phyloP scores from a whole-genome alignment of 2,888 invertebrate species.

The Drosophila mettleri region DNA sequence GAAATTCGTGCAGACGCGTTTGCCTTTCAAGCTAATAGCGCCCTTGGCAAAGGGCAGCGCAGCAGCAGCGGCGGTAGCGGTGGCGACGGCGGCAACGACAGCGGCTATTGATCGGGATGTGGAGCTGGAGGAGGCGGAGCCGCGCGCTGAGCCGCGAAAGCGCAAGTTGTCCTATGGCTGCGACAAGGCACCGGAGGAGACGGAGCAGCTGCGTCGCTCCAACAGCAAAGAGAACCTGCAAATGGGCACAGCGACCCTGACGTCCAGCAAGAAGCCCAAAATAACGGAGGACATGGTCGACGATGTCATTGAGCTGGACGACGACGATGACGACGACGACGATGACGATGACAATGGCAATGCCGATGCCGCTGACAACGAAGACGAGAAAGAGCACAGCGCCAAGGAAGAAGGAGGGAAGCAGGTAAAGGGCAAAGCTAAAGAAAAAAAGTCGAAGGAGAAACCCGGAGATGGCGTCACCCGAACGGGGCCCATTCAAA shows the following conservation, averaged over 20 bases:
- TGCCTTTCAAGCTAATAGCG: slow-evolving; percentile 87
- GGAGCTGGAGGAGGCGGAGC: slow-evolving; percentile 32
- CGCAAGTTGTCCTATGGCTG: slow-evolving; percentile 78
- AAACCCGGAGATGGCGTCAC: slow-evolving; percentile 3
- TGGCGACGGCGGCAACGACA: neutral
- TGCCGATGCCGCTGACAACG: too few relatives aligned
- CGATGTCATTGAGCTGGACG: slow-evolving; percentile 40
- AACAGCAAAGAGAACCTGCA: slow-evolving; percentile 64
- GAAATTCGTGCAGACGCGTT: slow-evolving; percentile 87
- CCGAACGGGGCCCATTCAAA: slow-evolving; percentile 56
- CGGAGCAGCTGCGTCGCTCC: slow-evolving; percentile 43
- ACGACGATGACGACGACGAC: slow-evolving; percentile 4
- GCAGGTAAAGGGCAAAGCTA: neutral
- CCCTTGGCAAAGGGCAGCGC: slow-evolving; percentile 73
- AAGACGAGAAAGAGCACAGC: neutral
- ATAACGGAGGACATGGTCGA: slow-evolving; percentile 21
- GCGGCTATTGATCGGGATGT: slow-evolving; percentile 14
- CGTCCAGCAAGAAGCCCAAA: slow-evolving; percentile 50
- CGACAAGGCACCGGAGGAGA: slow-evolving; percentile 30
- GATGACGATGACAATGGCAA: neutral
- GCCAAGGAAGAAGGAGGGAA: neutral
- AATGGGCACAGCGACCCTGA: slow-evolving; percentile 6
- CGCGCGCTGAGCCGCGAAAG: slow-evolving; percentile 63
- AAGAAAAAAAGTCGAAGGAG: neutral
- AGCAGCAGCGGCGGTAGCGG: slow-evolving; percentile 18